These are phyloP conservation scores for Protonibea diacanthus DNA, from an alignment of 2,797 vertebrate genomes.

Conservation along the genomic window DNA sequence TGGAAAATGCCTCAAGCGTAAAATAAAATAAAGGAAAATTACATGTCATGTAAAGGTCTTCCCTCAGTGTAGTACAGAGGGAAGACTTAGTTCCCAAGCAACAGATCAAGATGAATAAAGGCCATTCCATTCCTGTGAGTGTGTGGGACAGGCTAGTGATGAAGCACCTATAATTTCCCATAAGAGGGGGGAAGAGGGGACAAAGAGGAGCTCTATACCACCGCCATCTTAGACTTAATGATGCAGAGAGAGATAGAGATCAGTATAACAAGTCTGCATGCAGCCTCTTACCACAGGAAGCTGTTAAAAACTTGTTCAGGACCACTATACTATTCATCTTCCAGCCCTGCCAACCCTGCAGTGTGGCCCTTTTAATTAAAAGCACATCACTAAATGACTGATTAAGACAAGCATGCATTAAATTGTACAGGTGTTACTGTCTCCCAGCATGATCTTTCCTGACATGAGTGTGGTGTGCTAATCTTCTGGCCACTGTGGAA, in stretches of 20 bases:
- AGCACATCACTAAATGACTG: background rate
- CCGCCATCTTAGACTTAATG: constrained; percentile 7
- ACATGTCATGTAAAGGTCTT: background rate
- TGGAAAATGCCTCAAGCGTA: background rate
- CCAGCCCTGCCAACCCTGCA: background rate
- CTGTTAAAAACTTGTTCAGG: constrained; percentile 2
- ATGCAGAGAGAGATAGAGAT: constrained; percentile 15
- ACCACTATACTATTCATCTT: constrained; percentile 9
- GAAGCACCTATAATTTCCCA: constrained; percentile 47
- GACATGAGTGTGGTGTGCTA: background rate
- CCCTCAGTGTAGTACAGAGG: background rate
- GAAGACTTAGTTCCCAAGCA: constrained; percentile 46
- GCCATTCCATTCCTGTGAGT: constrained; percentile 27
- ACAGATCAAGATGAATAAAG: constrained; percentile 39
- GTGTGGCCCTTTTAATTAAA: constrained; percentile 20
- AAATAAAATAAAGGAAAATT: constrained; percentile 39
- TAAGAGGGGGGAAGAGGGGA: constrained; percentile 4
- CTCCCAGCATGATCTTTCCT: background rate
- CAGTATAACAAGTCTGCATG: background rate
- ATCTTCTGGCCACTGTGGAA: background rate
- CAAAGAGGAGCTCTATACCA: constrained; percentile 21
- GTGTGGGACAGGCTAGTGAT: constrained; percentile 39
- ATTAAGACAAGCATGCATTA: constrained; percentile 19
- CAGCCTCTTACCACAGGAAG: constrained; percentile 25
- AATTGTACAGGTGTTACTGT: constrained; percentile 13